Evolutionary conservation across 37 sponge, comb jelly and placozoan species (phyloP).

Genomic region (Chondrosia reniformis): DNA sequence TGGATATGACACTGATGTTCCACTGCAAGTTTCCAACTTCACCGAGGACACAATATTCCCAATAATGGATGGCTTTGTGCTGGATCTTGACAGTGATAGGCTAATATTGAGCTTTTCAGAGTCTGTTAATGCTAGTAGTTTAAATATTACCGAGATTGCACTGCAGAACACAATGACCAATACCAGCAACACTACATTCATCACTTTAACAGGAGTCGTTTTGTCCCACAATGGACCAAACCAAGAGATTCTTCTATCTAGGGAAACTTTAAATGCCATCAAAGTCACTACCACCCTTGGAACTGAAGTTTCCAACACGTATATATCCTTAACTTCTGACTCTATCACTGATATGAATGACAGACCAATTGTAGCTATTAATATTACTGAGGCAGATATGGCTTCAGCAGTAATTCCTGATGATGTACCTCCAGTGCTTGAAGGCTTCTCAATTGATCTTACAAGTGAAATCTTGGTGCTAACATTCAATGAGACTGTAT

Average conservation of each 20-base stretch:
- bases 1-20: background rate
- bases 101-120: constrained; percentile 79
- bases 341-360: constrained; percentile 72
- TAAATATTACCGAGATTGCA: constrained; percentile 38
- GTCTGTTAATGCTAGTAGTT: constrained; percentile 59
- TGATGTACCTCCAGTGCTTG: constrained; percentile 41
- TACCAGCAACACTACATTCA: background rate
- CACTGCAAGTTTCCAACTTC: constrained; percentile 56
- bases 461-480: constrained; percentile 50
- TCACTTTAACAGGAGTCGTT: constrained; percentile 37
- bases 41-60: constrained; percentile 62
- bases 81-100: constrained; percentile 61
- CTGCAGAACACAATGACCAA: constrained; percentile 41
- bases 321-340: constrained; percentile 42
- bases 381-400: constrained; percentile 26
- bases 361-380: background rate
- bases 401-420: constrained; percentile 34
- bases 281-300: constrained; percentile 51
- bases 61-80: constrained; percentile 29
- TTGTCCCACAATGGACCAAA: constrained; percentile 34
- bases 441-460: constrained; percentile 64
- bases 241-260: constrained; percentile 33
- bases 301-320: constrained; percentile 49
- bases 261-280: constrained; percentile 58
- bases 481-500: constrained; percentile 70